Base-by-base conservation (phyloP, 2,113 vertebrate species). In the Antigone vipio region DNA sequence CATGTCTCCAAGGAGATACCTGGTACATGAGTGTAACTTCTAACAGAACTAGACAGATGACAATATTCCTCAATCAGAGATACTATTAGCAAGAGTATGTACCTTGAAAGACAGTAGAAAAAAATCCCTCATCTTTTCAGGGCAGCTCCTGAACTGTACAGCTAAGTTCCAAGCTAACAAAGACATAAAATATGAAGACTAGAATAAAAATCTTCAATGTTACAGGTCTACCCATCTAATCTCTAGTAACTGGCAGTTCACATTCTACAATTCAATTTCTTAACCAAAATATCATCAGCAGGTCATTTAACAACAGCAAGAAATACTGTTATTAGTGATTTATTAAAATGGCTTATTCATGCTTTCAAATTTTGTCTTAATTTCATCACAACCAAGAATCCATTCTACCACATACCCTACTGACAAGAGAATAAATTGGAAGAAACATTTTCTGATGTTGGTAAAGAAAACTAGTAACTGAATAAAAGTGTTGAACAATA, bases 91-190 rank as follows among this genome's bases (percentile, higher is more conserved):
- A 94, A 92, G 29, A 86, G 22, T 50, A 94, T 73, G 4, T 98
- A 98, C 99, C 98, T 99, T 98, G 91, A 99, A 99, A 63, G 99
- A 99, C 76, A 99, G 95, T 15, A 99, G 93, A 95, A 99, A 99
- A 97, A 99, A 99, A 80, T 99, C 98, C 95, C 98, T 99, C 99
- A 99, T 99, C 92, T 95, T 97, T 88, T 96, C 94, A 92, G 97
- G 98, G 42, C 96, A 97, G 84, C 75, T 97, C 85, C 98, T 96
- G 58, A 97, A 98, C 88, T 98, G 98, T 86, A 99, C 96, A 88
- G 98, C 99, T 44, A 98, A 97, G 93, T 99, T 99, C 99, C 99
- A 99, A 85, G 99, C 99, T 99, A 93, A 88, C 42, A 97, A 92
- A 96, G 90, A 91, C 50, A 97, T 4, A 49, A 92, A 30, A 93